Percentiles rank a stretch among this genome's conserved stretches.
These are phyloP conservation scores for Pterois miles DNA, from an alignment of 2,797 vertebrate species.

Conservation along the genomic window DNA sequence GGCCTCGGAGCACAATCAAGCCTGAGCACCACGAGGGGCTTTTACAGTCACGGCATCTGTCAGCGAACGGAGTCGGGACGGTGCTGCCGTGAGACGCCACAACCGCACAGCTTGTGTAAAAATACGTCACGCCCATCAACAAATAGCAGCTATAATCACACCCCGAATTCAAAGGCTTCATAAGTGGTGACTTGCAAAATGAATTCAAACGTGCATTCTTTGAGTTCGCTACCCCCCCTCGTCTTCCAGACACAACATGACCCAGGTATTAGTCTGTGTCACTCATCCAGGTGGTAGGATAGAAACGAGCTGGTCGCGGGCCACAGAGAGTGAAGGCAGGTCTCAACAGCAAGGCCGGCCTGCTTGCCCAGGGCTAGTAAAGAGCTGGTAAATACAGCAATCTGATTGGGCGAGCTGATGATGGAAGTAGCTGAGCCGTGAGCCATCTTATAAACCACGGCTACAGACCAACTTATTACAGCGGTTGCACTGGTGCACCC, in stretches of 20 bases:
- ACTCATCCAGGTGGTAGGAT: too few relatives aligned
- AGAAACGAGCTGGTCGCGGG: too few relatives aligned
- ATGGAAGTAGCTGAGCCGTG: too few relatives aligned
- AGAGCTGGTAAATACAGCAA: background rate
- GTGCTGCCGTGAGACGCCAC: background rate
- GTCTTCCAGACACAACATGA: background rate
- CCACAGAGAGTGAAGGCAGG: too few relatives aligned
- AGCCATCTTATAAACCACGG: too few relatives aligned
- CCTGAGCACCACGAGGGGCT: background rate
- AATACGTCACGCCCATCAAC: background rate
- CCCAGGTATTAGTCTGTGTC: too few relatives aligned
- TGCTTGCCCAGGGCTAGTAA: too few relatives aligned
- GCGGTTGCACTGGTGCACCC: too few relatives aligned
- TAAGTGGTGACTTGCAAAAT: background rate
- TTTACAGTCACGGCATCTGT: too few relatives aligned
- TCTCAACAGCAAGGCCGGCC: too few relatives aligned
- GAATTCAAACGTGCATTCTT: background rate
- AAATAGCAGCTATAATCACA: background rate
- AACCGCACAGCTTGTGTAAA: background rate
- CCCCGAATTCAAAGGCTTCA: background rate
- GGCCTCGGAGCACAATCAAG: slow-evolving; percentile 11
- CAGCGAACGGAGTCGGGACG: background rate
- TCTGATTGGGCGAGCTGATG: too few relatives aligned
- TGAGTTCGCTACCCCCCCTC: background rate
- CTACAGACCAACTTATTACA: too few relatives aligned